These are phyloP conservation scores for Pipistrellus kuhlii DNA, from an alignment of 2,797 vertebrate genomes.

Conservation along the genomic window DNA sequence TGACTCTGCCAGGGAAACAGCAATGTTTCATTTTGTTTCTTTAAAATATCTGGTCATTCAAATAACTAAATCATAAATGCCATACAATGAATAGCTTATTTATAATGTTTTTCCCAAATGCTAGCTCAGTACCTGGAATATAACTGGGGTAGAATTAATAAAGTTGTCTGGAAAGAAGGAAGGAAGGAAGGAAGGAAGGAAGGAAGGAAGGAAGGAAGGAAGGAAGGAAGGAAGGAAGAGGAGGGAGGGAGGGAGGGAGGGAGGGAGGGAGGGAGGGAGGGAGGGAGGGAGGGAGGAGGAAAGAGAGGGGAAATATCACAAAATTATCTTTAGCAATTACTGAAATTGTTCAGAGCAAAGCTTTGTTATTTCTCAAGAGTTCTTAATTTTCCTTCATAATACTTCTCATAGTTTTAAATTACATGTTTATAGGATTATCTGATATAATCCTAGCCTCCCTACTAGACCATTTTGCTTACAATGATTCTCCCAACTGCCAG, in stretches of 20 bases:
- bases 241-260: background rate
- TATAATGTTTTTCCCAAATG: background rate
- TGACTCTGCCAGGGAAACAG: constrained; percentile 32
- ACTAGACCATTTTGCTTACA: background rate
- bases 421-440: background rate
- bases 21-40: constrained; percentile 46
- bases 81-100: background rate
- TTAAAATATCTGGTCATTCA: constrained; percentile 46
- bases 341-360: background rate
- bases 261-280: background rate
- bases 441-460: background rate
- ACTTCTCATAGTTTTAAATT: background rate
- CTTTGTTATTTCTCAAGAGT: background rate
- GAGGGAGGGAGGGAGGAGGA: background rate
- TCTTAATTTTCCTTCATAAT: background rate
- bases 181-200: background rate
- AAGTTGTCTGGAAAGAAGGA: background rate
- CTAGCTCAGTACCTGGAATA: background rate
- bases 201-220: background rate
- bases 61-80: constrained; percentile 15
- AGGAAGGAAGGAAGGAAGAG: background rate
- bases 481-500: background rate
- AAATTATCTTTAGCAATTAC: constrained; percentile 11
- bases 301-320: background rate
- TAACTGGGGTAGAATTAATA: background rate